phyloP scores from a whole-genome alignment of 2,888 invertebrate genomes.

The Smittia sp. region DNA sequence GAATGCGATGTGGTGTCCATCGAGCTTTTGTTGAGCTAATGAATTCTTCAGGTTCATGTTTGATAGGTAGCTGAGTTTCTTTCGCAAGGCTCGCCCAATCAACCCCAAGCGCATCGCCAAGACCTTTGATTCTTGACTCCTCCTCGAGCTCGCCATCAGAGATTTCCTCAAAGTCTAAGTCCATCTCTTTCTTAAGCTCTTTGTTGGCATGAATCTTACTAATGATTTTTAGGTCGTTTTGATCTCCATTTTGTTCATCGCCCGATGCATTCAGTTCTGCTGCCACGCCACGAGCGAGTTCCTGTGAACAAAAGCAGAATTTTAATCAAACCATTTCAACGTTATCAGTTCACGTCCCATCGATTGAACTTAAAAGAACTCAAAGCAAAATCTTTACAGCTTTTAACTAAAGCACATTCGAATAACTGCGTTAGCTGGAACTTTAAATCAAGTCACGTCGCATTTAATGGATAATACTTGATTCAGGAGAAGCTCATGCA shows the following conservation, averaged over 20 bases:
- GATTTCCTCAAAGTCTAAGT: conserved; percentile 84
- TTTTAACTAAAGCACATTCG: not conserved
- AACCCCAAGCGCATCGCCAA: conserved; percentile 91
- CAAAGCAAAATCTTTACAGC: not conserved
- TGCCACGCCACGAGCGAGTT: conserved; percentile 22
- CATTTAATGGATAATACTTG: no score
- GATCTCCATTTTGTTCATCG: conserved; percentile 22
- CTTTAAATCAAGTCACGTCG: no score
- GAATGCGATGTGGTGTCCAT: conserved; percentile 77
- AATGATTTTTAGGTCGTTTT: conserved; percentile 37
- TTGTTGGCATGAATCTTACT: conserved; percentile 40
- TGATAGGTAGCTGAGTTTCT: conserved; percentile 61
- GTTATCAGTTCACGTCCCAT: conserved; percentile 41
- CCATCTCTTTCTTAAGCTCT: conserved; percentile 47
- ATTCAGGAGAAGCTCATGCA: no score
- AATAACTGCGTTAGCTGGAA: no score
- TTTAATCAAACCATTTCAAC: not conserved
- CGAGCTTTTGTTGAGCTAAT: conserved; percentile 63
- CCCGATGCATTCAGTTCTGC: conserved; percentile 23
- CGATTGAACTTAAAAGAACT: conserved; percentile 31
- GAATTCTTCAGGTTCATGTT: conserved; percentile 50
- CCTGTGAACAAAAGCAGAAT: not conserved
- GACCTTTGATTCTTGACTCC: conserved; percentile 65
- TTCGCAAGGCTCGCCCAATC: conserved; percentile 90
- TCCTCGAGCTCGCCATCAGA: conserved; percentile 87